phyloP scores from a whole-genome alignment of 2,113 vertebrate species.

The Euleptes europaea region DNA sequence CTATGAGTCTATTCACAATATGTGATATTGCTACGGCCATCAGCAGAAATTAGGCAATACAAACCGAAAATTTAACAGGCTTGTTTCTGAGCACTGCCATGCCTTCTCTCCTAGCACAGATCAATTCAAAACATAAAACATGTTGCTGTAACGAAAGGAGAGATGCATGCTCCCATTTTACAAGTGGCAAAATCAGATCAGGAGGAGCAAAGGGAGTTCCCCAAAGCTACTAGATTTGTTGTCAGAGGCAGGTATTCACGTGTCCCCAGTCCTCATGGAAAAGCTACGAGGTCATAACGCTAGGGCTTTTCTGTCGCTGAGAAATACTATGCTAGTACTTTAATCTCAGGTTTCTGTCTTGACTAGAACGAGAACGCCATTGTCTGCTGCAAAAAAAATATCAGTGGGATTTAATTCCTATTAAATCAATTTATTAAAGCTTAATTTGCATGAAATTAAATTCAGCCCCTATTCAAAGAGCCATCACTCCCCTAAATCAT shows the following conservation, averaged over 20 bases:
- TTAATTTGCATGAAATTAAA: constrained; percentile 78
- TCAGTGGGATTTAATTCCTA: constrained; percentile 71
- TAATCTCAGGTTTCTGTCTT: accelerated
- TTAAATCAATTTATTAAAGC: constrained; percentile 72
- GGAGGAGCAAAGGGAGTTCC: accelerated
- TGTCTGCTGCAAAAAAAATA: constrained; percentile 56
- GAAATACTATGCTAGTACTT: neutral
- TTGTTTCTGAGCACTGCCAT: neutral
- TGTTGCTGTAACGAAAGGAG: neutral
- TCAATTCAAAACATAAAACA: neutral
- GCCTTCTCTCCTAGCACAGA: neutral
- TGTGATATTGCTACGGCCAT: neutral
- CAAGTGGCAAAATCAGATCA: accelerated
- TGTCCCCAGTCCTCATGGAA: neutral
- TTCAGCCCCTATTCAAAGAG: constrained; percentile 68
- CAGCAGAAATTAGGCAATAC: neutral
- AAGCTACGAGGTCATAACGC: neutral
- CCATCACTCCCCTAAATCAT: constrained; percentile 66
- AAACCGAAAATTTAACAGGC: neutral
- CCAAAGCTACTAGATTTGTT: neutral
- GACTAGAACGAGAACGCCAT: constrained; percentile 17
- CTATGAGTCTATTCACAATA: neutral
- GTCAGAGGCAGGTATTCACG: neutral
- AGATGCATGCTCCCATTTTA: neutral
- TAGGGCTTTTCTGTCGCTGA: neutral